Evolutionary conservation across 2,113 vertebrate genomes (phyloP).

Genomic region (Potamarius usumacintae): DNA sequence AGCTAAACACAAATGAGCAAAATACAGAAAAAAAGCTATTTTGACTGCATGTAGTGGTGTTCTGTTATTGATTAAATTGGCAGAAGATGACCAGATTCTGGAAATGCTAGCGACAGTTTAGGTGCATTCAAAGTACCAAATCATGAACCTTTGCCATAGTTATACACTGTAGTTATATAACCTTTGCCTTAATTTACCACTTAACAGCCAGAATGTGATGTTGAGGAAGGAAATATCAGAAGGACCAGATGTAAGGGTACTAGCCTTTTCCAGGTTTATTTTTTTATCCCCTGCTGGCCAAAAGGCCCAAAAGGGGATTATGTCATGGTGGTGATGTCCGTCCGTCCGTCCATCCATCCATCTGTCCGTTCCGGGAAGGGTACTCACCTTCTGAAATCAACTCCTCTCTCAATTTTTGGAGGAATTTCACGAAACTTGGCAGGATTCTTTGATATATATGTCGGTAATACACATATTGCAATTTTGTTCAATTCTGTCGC

Average conservation of each 20-base stretch:
- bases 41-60: neutral
- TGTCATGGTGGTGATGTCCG: too few relatives aligned
- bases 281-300: too few relatives aligned
- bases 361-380: too few relatives aligned
- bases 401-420: too few relatives aligned
- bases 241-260: neutral
- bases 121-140: neutral
- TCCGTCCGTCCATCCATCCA: too few relatives aligned
- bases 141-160: neutral
- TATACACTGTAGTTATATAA: neutral
- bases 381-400: too few relatives aligned
- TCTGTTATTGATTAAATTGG: too few relatives aligned
- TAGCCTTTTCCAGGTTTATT: neutral
- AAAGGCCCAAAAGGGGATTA: too few relatives aligned
- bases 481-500: too few relatives aligned
- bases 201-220: neutral
- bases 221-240: neutral
- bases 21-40: neutral
- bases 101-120: neutral
- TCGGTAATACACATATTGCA: too few relatives aligned
- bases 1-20: neutral
- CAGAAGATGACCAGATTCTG: neutral
- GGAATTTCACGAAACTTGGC: too few relatives aligned
- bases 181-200: neutral
- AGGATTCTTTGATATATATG: too few relatives aligned